phyloP scores from a whole-genome alignment of 2,888 invertebrate genomes.

The Hirtodrosophila trivittata region DNA sequence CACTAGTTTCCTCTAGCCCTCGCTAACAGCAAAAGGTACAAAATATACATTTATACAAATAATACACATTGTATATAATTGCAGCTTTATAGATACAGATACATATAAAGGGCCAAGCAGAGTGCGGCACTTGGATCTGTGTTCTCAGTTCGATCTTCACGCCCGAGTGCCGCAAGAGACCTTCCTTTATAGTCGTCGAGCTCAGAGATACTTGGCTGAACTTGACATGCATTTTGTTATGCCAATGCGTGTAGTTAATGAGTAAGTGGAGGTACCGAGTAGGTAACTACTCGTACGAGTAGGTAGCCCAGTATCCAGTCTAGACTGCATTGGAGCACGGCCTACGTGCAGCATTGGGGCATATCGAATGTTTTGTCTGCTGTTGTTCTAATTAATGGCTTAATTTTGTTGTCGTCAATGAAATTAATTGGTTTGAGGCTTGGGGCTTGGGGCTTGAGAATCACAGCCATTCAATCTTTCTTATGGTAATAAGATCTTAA shows the following conservation, averaged over 20 bases:
- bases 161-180: conserved; percentile 66
- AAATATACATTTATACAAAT: conserved; percentile 13
- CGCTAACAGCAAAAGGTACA: conserved; percentile 31
- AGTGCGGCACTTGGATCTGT: conserved; percentile 28
- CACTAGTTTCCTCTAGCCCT: too few species aligned
- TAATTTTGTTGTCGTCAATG: conserved; percentile 36
- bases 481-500: conserved; percentile 25
- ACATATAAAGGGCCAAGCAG: conserved; percentile 36
- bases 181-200: conserved; percentile 37
- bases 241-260: conserved; percentile 58
- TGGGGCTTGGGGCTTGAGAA: too few species aligned
- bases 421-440: conserved; percentile 18
- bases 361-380: conserved; percentile 42
- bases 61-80: conserved; percentile 14
- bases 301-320: conserved; percentile 40
- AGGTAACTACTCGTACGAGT: conserved; percentile 25
- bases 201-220: conserved; percentile 54
- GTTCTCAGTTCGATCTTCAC: conserved; percentile 71
- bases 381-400: conserved; percentile 67
- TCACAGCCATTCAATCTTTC: conserved; percentile 20
- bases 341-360: conserved; percentile 68
- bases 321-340: conserved; percentile 68
- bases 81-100: conserved; percentile 19
- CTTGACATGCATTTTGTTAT: conserved; percentile 68
- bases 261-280: conserved; percentile 29